Conservation (phyloP, 2,888 invertebrate species). For the Ectropis crepuscularia region DNA sequence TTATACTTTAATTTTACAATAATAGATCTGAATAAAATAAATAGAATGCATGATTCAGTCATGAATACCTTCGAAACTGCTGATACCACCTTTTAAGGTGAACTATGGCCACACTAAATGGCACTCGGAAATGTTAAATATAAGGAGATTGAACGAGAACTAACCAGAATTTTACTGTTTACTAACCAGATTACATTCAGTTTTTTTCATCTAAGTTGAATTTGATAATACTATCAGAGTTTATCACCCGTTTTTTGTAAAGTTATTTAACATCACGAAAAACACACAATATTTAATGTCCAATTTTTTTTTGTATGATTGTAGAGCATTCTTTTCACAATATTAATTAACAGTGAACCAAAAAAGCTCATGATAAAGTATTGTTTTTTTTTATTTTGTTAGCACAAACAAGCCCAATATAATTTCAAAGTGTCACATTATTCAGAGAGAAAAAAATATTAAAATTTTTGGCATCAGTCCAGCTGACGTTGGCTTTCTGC, state of each 20-base stretch:
- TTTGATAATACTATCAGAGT: not conserved
- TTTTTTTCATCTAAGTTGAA: slow-evolving; percentile 7
- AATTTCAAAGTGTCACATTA: slow-evolving; percentile 34
- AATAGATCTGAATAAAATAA: too few species aligned
- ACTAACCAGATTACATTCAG: not conserved
- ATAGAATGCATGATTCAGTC: too few species aligned
- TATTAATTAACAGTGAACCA: not conserved
- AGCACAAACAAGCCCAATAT: slow-evolving; percentile 16
- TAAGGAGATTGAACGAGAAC: slow-evolving; percentile 6
- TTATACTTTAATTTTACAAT: too few species aligned
- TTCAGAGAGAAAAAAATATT: slow-evolving; percentile 39
- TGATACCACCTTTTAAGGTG: too few species aligned
- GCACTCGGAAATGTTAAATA: not conserved
- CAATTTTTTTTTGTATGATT: not conserved
- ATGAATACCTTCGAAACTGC: too few species aligned
- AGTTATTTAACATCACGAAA: not conserved
- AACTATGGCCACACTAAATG: too few species aligned
- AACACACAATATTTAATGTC: not conserved
- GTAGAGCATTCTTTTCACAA: too few species aligned
- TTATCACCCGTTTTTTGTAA: slow-evolving; percentile 18
- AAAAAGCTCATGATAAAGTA: slow-evolving; percentile 7
- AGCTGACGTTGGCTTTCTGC: slow-evolving; percentile 54
- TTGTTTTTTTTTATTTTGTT: not conserved
- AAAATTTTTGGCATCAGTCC: slow-evolving; percentile 53
- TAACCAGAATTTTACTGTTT: slow-evolving; percentile 1